Conservation (phyloP, 2,888 invertebrate genomes). For the Xanthorhoe designata region DNA sequence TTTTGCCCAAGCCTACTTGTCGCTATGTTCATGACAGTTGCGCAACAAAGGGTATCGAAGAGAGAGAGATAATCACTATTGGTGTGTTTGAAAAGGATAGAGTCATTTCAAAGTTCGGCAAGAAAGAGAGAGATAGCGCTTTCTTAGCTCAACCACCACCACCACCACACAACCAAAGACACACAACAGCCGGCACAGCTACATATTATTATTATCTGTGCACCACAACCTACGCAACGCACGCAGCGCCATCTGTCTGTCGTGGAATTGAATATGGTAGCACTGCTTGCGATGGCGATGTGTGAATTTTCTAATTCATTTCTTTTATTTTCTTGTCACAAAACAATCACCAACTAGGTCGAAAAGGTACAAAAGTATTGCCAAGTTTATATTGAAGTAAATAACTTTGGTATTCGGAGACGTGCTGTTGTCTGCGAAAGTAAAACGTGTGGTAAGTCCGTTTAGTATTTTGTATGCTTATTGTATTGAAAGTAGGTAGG, state of each 20-base stretch:
- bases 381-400: constrained; percentile 27
- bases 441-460: constrained; percentile 70
- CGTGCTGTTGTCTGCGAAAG: constrained; percentile 38
- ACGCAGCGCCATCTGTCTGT: constrained; percentile 56
- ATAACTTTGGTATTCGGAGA: constrained; percentile 27
- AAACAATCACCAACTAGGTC: constrained; percentile 46
- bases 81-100: too few species aligned
- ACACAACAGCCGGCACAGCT: too few species aligned
- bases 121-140: constrained; percentile 25
- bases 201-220: too few species aligned
- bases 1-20: too few species aligned
- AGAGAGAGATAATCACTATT: too few species aligned
- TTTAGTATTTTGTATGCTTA: constrained; percentile 68
- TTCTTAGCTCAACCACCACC: neutral
- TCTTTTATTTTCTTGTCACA: constrained; percentile 60
- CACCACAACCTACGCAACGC: neutral
- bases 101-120: neutral
- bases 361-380: constrained; percentile 43
- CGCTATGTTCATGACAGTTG: too few species aligned
- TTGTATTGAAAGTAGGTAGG: constrained; percentile 74
- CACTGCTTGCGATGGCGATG: constrained; percentile 65
- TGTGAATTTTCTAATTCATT: constrained; percentile 69
- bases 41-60: too few species aligned
- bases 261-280: constrained; percentile 5
- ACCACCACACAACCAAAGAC: too few species aligned